Evolutionary conservation across 2,113 vertebrate species (phyloP).

Genomic region (Phrynosoma blainvillii): DNA sequence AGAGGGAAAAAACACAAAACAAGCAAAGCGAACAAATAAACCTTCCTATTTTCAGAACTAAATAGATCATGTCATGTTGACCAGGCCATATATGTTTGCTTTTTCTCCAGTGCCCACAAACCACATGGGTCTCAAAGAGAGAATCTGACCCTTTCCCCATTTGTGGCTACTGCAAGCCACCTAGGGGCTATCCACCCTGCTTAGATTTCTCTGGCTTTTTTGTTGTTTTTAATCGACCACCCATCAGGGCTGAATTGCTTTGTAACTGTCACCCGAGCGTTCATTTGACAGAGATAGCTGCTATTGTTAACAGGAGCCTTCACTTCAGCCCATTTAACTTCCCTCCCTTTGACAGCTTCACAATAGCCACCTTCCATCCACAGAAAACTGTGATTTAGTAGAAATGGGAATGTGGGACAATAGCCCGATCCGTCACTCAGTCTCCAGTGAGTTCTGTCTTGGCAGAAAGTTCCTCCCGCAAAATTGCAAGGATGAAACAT

Average conservation of each 20-base stretch:
- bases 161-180: background rate
- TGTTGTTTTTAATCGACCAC: conserved; percentile 76
- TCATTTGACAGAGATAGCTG: conserved; percentile 77
- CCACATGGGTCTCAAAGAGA: conserved; percentile 36
- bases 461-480: conserved; percentile 61
- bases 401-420: conserved; percentile 76
- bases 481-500: conserved; percentile 57
- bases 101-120: conserved; percentile 52
- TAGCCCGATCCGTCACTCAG: conserved; percentile 70
- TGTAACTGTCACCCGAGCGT: conserved; percentile 73
- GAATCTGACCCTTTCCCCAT: conserved; percentile 33
- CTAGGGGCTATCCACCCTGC: conserved; percentile 8
- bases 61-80: conserved; percentile 58
- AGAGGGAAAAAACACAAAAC: conserved; percentile 12
- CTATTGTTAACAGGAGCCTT: conserved; percentile 76
- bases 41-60: background rate
- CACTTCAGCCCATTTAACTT: conserved; percentile 76
- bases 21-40: background rate
- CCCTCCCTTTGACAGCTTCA: conserved; percentile 79
- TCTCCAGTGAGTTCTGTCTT: conserved; percentile 67
- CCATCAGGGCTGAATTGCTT: conserved; percentile 76
- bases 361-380: conserved; percentile 77
- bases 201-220: conserved; percentile 69
- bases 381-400: conserved; percentile 80
- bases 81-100: conserved; percentile 51